Evolutionary conservation across 1,140 invertebrate genomes (phyloP).

Genomic region (Neodiprion lecontei): DNA sequence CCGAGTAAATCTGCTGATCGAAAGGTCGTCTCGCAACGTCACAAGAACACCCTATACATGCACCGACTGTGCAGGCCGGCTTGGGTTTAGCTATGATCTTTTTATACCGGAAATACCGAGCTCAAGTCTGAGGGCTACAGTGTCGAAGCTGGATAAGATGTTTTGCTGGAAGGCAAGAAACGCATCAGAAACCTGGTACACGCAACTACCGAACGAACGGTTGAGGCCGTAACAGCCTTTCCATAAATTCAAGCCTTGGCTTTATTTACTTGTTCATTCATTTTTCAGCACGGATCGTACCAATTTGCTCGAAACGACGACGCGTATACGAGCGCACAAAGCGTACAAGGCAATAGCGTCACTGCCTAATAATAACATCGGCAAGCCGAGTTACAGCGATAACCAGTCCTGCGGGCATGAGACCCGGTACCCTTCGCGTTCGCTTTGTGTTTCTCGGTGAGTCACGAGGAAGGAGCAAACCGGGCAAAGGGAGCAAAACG

Average conservation of each 20-base stretch:
- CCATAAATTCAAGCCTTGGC: neutral
- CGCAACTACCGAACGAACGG: neutral
- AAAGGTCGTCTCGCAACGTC: no score
- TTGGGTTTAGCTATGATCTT: no score
- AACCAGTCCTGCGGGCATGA: neutral
- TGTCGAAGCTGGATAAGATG: no score
- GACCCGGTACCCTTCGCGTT: neutral
- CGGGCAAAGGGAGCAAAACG: neutral
- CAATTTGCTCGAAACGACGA: no score
- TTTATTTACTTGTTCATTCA: neutral
- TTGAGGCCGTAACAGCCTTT: neutral
- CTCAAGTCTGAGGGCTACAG: no score
- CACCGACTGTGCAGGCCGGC: no score
- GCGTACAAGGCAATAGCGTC: neutral
- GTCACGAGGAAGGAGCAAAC: neutral
- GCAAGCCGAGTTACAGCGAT: neutral
- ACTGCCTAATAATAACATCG: neutral
- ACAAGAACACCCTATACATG: no score
- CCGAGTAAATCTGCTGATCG: no score
- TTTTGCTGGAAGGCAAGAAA: no score
- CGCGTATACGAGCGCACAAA: neutral
- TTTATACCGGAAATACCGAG: no score
- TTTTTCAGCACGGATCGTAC: no score
- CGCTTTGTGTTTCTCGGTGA: constrained; percentile 1
- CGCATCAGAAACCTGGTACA: no score